These are phyloP conservation scores for Engraulis encrasicolus DNA, from an alignment of 2,113 vertebrate species.

Conservation along the genomic window DNA sequence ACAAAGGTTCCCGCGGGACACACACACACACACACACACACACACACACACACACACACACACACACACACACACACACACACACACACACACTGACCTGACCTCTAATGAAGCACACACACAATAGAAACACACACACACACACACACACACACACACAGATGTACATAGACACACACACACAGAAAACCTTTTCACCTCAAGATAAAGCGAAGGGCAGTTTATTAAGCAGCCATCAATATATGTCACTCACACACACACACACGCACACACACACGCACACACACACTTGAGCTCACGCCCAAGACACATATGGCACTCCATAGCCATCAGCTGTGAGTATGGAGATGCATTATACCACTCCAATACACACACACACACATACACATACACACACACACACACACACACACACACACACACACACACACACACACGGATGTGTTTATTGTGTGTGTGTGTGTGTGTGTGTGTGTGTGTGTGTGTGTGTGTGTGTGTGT, in stretches of 20 bases:
- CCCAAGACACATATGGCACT: background rate
- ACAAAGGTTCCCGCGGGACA: slow-evolving; percentile 78
- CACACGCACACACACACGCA: background rate
- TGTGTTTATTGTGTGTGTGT: no score
- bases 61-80: slow-evolving; percentile 71
- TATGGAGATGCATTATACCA: background rate
- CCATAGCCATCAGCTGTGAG: background rate
- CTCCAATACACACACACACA: background rate
- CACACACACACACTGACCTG: slow-evolving; percentile 51
- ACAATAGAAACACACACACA: slow-evolving; percentile 66
- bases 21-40: slow-evolving; percentile 70
- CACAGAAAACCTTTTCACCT: slow-evolving; percentile 72
- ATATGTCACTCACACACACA: slow-evolving; percentile 49
- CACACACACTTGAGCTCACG: background rate
- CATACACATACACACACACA: background rate
- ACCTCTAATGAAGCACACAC: slow-evolving; percentile 59
- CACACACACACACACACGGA: background rate
- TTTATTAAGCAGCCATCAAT: slow-evolving; percentile 80
- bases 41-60: slow-evolving; percentile 61
- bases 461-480: no score
- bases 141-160: slow-evolving; percentile 65
- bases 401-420: background rate
- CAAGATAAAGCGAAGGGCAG: slow-evolving; percentile 67
- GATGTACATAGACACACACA: no score
- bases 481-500: no score